Evolutionary conservation across 2,797 vertebrate species (phyloP), one percentile per base, ranked within the genome.

Genomic region (Neoniphon sammara): DNA sequence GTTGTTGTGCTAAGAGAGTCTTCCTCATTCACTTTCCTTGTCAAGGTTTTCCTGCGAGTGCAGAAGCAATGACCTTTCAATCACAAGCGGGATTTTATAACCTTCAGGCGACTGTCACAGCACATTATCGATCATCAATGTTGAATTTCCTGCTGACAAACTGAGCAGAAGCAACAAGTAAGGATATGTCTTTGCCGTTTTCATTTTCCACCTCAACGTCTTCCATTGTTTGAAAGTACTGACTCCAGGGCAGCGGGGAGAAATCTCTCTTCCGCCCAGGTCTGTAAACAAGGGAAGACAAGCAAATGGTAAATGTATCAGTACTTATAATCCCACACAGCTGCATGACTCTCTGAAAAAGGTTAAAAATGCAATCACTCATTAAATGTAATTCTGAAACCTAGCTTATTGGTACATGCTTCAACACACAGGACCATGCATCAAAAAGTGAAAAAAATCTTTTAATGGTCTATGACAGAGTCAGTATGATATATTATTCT

Each of bases 111-210:
- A 57, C 2, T 55, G 14, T 12, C n/a, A 59, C 47, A 39, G 5
- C 6, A 17, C 36, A 42, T 34, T 25, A 55, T 69, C 1, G 77
- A 63, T 59, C 11, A 66, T 55, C 18, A 50, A 9, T n/a, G 47
- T 20, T 20, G 54, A 10, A 46, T 73, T 65, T 63, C 36, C 55
- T 68, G 30, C 15, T 39, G 52, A 75, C 30, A 70, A 70, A 77
- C 31, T 7, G 31, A 17, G 18, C 11, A 60, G 18, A 27, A 49
- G 53, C 23, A 49, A 14, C 18, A 57, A 27, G 62, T 89, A 94
- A 97, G 96, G 98, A 99, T 99, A 99, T 99, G 93, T 98, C 97
- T 93, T 97, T 97, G 89, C 96, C 95, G 53, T 94, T 96, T 85
- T 97, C 96, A 76, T 95, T 96, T 82, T 98, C 96, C 78, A 98